Base-by-base conservation (phyloP, 2,888 invertebrate genomes). In the Nymphalis c-album region DNA sequence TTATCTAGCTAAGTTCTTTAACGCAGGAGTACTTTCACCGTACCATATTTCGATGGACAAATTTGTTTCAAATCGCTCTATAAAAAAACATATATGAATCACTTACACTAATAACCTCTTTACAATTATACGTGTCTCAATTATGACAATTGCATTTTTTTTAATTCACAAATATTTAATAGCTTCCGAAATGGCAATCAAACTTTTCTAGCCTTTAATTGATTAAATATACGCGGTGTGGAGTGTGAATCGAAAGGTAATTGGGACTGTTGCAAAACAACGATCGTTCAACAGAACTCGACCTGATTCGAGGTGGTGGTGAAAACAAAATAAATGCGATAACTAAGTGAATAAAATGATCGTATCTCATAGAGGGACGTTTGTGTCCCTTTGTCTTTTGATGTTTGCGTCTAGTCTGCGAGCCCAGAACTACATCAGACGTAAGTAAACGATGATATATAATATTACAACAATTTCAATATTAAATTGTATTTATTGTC, bases 381-480 rank as follows among this genome's bases (percentile, higher is more conserved):
- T 76, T 65, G 66, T 81, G 80, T 81, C 82, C 81, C 79, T 88
- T 60, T 75, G 86, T 7, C 72, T 86, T 64, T 73, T 81, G 40
- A 71, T 75, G 48, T 68, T 75, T n/a, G 70, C 77, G 57, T 58
- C 80, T 45, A 72, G 77, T 57, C 78, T 78, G 18, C 78, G 78
- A 48, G 78, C 82, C 10, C 86, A 88, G 71, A 67, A 76, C 62
- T 74, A 72, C 72, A 71, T 84, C 70, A 75, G 67, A 73, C 85
- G 90, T 90, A 80, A 89, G 90, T 90, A 87, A 51, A 26, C 45
- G 16, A 51, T 20, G 22, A 51, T 6, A 51, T 18, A 13, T 51
- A 20, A n/a, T 20, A 20, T 51, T 40, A 13, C 10, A 40, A 40
- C 13, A 40, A 40, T 40, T 40, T 40, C 10, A 13, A 10, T 40